Conservation (phyloP, 1,140 invertebrate genomes). For the Tetragonula clypearis region DNA sequence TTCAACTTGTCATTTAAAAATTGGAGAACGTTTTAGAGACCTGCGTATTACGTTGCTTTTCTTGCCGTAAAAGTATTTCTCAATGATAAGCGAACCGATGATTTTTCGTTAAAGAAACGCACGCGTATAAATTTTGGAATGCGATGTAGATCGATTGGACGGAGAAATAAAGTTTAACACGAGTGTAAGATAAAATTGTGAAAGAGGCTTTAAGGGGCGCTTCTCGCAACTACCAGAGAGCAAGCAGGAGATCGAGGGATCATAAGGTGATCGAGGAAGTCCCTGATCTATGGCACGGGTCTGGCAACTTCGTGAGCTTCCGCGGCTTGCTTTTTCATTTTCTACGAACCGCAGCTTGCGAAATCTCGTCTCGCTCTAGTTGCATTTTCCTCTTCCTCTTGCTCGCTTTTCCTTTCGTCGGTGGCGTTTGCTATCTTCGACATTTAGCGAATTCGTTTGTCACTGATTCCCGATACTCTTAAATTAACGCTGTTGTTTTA, state of each 20-base stretch:
- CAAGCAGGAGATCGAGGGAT: conserved; percentile 31
- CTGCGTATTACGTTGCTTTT: no score
- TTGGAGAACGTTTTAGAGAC: no score
- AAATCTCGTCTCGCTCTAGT: conserved; percentile 9
- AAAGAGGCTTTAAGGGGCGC: background rate
- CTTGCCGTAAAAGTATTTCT: no score
- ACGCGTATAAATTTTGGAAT: background rate
- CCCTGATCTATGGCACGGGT: conserved; percentile 41
- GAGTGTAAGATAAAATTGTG: background rate
- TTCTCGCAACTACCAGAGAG: conserved; percentile 12
- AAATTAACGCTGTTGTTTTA: background rate
- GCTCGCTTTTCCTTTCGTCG: background rate
- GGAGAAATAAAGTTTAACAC: background rate
- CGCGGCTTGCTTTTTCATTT: conserved; percentile 5
- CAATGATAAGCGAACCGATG: no score
- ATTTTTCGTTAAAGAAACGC: no score
- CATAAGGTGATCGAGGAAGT: conserved; percentile 54
- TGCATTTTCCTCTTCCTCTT: background rate
- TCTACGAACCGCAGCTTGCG: conserved; percentile 17
- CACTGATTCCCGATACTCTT: background rate
- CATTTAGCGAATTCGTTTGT: background rate
- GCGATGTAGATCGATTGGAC: no score
- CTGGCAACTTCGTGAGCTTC: conserved; percentile 21
- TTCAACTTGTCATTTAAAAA: no score
- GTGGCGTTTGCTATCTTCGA: background rate